Base-by-base conservation (phyloP, 2,797 vertebrate species). In the Betta splendens region DNA sequence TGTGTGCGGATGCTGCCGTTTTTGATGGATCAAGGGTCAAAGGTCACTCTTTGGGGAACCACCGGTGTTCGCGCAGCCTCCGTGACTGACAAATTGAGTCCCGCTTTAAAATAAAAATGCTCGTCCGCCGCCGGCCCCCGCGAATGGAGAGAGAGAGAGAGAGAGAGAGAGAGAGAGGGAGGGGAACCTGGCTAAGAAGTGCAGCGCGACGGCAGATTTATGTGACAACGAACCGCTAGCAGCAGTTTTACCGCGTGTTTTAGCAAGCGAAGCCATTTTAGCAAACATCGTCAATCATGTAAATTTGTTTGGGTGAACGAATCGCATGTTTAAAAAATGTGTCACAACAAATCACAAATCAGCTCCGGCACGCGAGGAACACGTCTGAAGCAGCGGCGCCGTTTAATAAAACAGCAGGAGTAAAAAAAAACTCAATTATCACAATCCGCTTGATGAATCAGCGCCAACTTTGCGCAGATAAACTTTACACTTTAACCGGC, bases 11-110 rank as follows among this genome's bases (percentile, higher is more conserved):
- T 75, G 68, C 60, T 77, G 72, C 71, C 72, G 75, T 53, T 72
- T 57, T 85, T 83, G 70, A 39, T 35, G 60, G 75, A 87, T 85
- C 76, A 79, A 64, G 76, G 77, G 72, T 80, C 81, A 80, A n/a
- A n/a, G n/a, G n/a, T 83, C 66, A 56, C 28, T 68, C 57, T 72
- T 44, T 39, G 36, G 65, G 53, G 69, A 69, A 74, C 42, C 33
- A 5, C 18, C 33, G 40, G 54, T 7, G 31, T 57, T 42, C 53
- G 69, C 47, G 48, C 52, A 49, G 72, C 43, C 50, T 64, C 48
- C 49, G 54, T 49, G 51, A 72, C 69, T 75, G 80, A 56, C 48
- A 66, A 72, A 62, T 69, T 53, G 49, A 53, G 48, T 29, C 55
- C 47, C 59, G 60, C 52, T 76, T 74, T 70, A 32, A 67, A 72